Base-by-base conservation (phyloP, 30 jellyfish, hydroid and myxozoan genomes). In the Rhopilema esculentum region DNA sequence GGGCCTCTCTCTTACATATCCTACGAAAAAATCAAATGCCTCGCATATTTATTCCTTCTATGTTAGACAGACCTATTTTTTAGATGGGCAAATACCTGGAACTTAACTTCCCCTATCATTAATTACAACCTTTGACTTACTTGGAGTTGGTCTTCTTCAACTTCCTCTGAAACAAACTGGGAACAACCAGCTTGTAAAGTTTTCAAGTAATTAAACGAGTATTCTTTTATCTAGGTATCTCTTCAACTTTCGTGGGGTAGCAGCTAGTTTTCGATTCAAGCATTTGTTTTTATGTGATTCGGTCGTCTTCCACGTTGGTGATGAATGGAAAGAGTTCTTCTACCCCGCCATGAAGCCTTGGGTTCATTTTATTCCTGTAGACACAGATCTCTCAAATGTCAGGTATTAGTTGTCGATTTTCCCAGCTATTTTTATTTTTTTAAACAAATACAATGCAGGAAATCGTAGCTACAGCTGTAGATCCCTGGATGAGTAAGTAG, bases 191-290 rank as follows among this genome's bases (percentile, higher is more conserved):
- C 57, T 6, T 40, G 12, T 40, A 40, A 40, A 40, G 57, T 12
- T 12, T 6, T 40, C 22, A 8, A 2, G 26, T 17, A 18, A 18
- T 23, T 9, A 66, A 1, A 1, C 81, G 29, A 17, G 28, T 26
- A 4, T 40, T 12, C 48, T 40, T 28, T 40, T 77, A 25, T 67
- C 40, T 24, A 93, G 98, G 88, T 93, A 93, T 66, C 72, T 93
- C 33, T 93, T 93, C 77, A 93, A 93, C 67, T 88, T 93, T 70
- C 98, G 98, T 88, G 98, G 98, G 27, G 97, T 93, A 48, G 97
- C 97, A 18, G 98, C 98, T 33, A 92, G 98, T 87, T 92, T 92
- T 75, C 92, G 98, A 24, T 80, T 92, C 94, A 92, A 92, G 91
- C 96, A 85, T 87, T 52, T 92, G 84, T 92, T 92, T 69, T 75